Base-by-base conservation (phyloP, 1,140 invertebrate genomes). In the Cherax quadricarinatus region DNA sequence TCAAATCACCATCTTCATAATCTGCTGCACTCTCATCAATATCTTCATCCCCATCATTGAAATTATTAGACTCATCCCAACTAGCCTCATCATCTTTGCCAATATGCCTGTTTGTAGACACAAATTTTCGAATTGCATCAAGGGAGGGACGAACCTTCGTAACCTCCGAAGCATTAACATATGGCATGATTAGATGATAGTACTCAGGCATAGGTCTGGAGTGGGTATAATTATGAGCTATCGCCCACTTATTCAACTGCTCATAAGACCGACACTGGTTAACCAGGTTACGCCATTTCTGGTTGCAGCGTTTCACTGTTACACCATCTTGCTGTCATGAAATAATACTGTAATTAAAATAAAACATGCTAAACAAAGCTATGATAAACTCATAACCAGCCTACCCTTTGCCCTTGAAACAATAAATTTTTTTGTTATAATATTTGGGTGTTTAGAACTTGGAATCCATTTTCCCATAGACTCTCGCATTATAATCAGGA, bases 221-320 rank as follows among this genome's bases (percentile, higher is more conserved):
- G 70, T 75, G 70, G 6, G 70, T 75, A 30, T 75, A 75, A 30
- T 75, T 75, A 21, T 75, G 70, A 30, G 70, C 70, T 75, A 30
- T 24, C 6, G 70, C 70, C 70, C 70, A 75, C 21, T 75, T 75
- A 24, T 75, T n/a, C 70, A 75, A 30, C 30, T 75, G 70, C 10
- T 75, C 70, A 75, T 75, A 75, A 75, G 70, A 75, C 24, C 70
- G n/a, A 30, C 70, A 75, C 70, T 75, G 70, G 24, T 75, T 75
- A 75, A 75, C 70, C 5, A 75, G 70, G 70, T 75, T 75, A n/a
- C 70, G 70, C 70, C 70, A 75, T 12, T 75, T 75, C 70, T 75
- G 70, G 24, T 75, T 24, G 24, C 70, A 75, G 16, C 70, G 70
- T 30, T 75, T 75, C 70, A 75, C 21, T 75, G 70, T 75, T n/a